These are phyloP conservation scores for Drosophila mayri DNA, from an alignment of 1,140 invertebrate species.

Conservation along the genomic window DNA sequence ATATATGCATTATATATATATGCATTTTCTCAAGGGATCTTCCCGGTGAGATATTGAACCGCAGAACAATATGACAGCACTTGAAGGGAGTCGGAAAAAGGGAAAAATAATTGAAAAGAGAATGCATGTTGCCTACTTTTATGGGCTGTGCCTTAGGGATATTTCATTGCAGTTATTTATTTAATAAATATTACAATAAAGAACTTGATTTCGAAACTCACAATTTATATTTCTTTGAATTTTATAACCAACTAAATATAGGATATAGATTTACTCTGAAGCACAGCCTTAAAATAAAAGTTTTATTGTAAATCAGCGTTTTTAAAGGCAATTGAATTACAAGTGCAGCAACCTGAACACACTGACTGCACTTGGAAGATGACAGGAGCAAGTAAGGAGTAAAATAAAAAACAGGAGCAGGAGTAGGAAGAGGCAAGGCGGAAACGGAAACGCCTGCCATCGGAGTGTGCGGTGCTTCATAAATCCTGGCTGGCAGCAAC, in stretches of 20 bases:
- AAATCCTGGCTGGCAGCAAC: slow-evolving; percentile 61
- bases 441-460: slow-evolving; percentile 59
- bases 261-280: not conserved
- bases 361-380: slow-evolving; percentile 24
- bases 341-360: slow-evolving; percentile 58
- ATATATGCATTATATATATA: not conserved
- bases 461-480: slow-evolving; percentile 49
- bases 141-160: not conserved
- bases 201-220: not conserved
- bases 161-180: not conserved
- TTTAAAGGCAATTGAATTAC: slow-evolving; percentile 71
- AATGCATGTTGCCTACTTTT: slow-evolving; percentile 44
- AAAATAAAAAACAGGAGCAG: not conserved
- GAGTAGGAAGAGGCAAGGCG: slow-evolving; percentile 21
- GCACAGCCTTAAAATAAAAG: not conserved
- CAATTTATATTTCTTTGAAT: not conserved
- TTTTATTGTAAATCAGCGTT: slow-evolving; percentile 45
- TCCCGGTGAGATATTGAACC: not conserved
- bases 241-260: no score
- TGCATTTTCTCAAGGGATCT: not conserved
- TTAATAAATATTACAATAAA: not conserved
- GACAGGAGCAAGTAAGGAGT: slow-evolving; percentile 13
- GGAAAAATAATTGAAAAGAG: not conserved
- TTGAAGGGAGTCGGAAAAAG: not conserved
- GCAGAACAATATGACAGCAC: not conserved